phyloP scores from a whole-genome alignment of 2,797 vertebrate genomes.

The Toxotes lorentzi region DNA sequence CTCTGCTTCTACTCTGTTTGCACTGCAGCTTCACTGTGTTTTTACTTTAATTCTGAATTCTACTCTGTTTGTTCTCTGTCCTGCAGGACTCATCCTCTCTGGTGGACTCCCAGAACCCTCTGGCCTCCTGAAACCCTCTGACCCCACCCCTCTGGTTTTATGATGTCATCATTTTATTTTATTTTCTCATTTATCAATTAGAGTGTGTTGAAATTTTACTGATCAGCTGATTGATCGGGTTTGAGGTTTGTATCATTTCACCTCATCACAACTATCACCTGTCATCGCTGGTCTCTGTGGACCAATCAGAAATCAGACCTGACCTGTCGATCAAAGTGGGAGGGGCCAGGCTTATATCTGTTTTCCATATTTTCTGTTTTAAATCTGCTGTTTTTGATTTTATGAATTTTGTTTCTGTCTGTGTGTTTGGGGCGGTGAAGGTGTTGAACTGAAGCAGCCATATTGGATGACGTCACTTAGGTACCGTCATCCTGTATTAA shows the following conservation, averaged over 20 bases:
- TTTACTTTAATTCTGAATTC: neutral
- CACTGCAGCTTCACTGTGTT: no score
- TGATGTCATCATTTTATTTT: slow-evolving; percentile 31
- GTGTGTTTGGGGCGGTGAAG: neutral
- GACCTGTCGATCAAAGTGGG: slow-evolving; percentile 22
- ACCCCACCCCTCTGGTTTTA: slow-evolving; percentile 13
- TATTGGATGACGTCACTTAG: slow-evolving; percentile 48
- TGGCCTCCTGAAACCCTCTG: slow-evolving; percentile 69
- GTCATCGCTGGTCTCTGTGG: slow-evolving; percentile 36
- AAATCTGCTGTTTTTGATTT: slow-evolving; percentile 19
- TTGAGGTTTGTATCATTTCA: slow-evolving; percentile 15
- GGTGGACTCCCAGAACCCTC: slow-evolving; percentile 71
- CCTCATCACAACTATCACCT: slow-evolving; percentile 11
- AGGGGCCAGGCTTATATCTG: neutral
- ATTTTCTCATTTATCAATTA: neutral
- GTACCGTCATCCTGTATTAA: slow-evolving; percentile 23
- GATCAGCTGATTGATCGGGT: slow-evolving; percentile 30
- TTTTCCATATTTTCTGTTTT: slow-evolving; percentile 19
- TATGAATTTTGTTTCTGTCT: neutral
- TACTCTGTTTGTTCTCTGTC: neutral
- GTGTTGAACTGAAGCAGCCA: slow-evolving; percentile 18
- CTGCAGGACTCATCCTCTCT: slow-evolving; percentile 70
- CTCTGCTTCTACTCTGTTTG: no score
- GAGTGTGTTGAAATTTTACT: slow-evolving; percentile 7
- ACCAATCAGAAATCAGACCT: slow-evolving; percentile 54